Evolutionary conservation across 2,113 vertebrate species (phyloP).

Genomic region (Ramphastos sulfuratus): DNA sequence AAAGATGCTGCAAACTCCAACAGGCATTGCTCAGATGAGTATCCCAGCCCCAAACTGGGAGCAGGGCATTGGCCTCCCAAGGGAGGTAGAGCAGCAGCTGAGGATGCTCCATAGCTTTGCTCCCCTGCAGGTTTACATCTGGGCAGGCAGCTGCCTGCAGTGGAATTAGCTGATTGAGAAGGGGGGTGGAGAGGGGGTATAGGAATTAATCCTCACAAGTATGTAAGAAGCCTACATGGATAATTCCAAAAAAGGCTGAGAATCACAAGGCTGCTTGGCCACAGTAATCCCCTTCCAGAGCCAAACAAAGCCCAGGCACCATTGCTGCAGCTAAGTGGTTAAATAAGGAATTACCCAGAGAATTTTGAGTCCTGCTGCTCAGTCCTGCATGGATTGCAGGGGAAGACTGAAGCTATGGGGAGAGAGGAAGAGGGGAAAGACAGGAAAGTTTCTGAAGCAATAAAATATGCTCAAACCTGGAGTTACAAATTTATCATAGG

Average conservation of each 20-base stretch:
- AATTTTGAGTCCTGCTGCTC: rapidly evolving
- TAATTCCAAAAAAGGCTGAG: conserved; percentile 17
- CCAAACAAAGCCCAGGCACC: background rate
- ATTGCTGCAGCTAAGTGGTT: background rate
- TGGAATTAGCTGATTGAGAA: background rate
- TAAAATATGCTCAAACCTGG: background rate
- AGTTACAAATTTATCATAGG: background rate
- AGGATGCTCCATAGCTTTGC: background rate
- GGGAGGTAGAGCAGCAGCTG: background rate
- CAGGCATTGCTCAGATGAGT: rapidly evolving
- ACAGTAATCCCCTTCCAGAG: background rate
- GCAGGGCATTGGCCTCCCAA: rapidly evolving
- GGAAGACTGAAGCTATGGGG: background rate
- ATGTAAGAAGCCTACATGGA: background rate
- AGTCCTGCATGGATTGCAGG: rapidly evolving
- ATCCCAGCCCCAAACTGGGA: background rate
- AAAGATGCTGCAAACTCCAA: background rate
- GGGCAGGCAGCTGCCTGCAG: background rate
- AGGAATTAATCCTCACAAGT: conserved; percentile 18
- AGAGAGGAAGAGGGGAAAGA: background rate
- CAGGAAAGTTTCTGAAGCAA: background rate
- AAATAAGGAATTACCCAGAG: background rate
- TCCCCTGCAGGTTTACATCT: background rate
- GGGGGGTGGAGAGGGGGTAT: background rate
- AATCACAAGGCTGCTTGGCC: background rate